Evolutionary conservation across 2,888 invertebrate genomes (phyloP), one percentile per base, ranked within the genome.

Genomic region (Andrena bicolor): DNA sequence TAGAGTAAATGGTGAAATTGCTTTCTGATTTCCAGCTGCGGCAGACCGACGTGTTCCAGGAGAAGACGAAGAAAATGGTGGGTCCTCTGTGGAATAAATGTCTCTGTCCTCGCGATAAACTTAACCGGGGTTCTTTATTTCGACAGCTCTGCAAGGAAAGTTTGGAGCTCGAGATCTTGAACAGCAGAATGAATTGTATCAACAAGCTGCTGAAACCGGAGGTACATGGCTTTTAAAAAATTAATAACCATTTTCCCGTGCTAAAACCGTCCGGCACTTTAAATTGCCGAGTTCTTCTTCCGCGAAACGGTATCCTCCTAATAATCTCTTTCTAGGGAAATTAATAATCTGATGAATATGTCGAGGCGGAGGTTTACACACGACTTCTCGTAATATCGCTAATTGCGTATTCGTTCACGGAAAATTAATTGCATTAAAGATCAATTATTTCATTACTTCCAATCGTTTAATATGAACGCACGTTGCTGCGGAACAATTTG

Each of bases 51-150:
- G 86, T 93, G 56, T 93, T 93, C 78, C 92, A 92, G 73, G 91
- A 92, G 75, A 93, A 93, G 80, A 88, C 90, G 30, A 91, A 90
- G 75, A 92, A 92, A 90, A 91, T 90, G 87, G 93, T 93, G 75
- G 92, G 91, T 73, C 32, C 4, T 16, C 66, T n/a, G 23, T 4
- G 32, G 49, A 60, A 60, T 76, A 66, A 53, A 70, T 66, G 74
- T 41, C 64, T 30, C 20, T 23, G 8, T 26, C n/a, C 3, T 20
- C 32, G 13, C 63, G 66, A 28, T 41, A 26, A 48, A 64, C 49
- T 65, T 51, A 63, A 13, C 35, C 53, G 8, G 16, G 16, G 30
- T 53, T 28, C 58, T 58, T 56, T 58, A 26, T 70, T 71, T 76
- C 63, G 66, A 83, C 85, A 93, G 93, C 73, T 93, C 69, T 87